Conservation (phyloP, 2,113 vertebrate genomes). For the Beaufortia kweichowensis region DNA sequence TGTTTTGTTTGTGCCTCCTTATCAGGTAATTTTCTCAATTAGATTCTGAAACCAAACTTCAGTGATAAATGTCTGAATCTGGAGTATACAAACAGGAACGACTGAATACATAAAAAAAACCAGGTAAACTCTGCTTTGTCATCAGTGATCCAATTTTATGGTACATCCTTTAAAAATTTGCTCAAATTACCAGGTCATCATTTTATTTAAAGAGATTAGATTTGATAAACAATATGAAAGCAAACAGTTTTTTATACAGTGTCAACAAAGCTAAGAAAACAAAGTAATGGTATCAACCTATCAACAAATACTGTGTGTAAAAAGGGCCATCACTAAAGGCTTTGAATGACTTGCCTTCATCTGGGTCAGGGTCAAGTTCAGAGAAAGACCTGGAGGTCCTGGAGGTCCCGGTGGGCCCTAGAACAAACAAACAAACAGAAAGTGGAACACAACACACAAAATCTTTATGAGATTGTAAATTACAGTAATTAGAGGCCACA, state of each 20-base stretch:
- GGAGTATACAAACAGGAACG: neutral
- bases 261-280: neutral
- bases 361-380: slow-evolving; percentile 73
- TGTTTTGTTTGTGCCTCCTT: neutral
- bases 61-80: neutral
- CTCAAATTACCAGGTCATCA: too few relatives aligned
- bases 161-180: too few relatives aligned
- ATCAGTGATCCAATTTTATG: too few relatives aligned
- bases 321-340: too few relatives aligned
- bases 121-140: too few relatives aligned
- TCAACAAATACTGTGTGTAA: too few relatives aligned
- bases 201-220: too few relatives aligned
- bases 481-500: neutral
- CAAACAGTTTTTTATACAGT: too few relatives aligned
- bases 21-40: too few relatives aligned
- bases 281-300: too few relatives aligned
- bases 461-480: neutral
- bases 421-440: slow-evolving; percentile 32
- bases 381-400: slow-evolving; percentile 70
- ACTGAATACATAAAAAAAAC: neutral
- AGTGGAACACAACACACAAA: neutral
- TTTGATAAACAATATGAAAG: too few relatives aligned
- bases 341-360: slow-evolving; percentile 70
- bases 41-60: too few relatives aligned
- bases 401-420: slow-evolving; percentile 80